Evolutionary conservation across 2,113 vertebrate genomes (phyloP).

Genomic region (Tamias sibiricus): DNA sequence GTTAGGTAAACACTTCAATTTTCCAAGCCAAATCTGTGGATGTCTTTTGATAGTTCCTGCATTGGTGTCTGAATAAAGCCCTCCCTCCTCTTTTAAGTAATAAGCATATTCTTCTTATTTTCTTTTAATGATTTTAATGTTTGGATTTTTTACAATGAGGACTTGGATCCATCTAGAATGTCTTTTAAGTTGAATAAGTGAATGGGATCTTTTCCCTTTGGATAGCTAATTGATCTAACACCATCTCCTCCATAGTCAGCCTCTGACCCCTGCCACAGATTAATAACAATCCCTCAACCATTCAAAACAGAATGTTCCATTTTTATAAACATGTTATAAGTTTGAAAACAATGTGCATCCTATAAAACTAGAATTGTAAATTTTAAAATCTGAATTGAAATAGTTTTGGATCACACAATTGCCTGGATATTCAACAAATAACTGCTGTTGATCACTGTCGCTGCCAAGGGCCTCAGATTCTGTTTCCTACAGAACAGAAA

Average conservation of each 20-base stretch:
- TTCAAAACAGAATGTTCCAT: not conserved
- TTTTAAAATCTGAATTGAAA: not conserved
- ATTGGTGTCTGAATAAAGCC: not conserved
- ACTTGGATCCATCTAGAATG: not conserved
- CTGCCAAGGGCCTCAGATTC: not conserved
- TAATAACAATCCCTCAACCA: not conserved
- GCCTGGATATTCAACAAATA: not conserved
- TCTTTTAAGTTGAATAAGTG: not conserved
- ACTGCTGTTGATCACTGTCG: not conserved
- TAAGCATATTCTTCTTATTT: not conserved
- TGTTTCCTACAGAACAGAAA: not conserved
- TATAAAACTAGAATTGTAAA: not conserved
- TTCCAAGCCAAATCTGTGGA: not conserved
- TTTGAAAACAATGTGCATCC: not conserved
- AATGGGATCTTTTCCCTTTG: no score
- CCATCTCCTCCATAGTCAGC: not conserved
- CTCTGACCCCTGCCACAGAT: not conserved
- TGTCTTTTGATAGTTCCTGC: not conserved
- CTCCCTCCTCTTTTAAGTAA: not conserved
- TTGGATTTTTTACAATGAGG: not conserved
- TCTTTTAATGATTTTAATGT: slow-evolving; percentile 5
- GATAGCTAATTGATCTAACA: not conserved
- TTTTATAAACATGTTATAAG: not conserved
- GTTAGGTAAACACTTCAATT: not conserved
- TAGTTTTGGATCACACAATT: not conserved